Base-by-base conservation (phyloP, 2,888 invertebrate genomes). In the Unio delphinus region DNA sequence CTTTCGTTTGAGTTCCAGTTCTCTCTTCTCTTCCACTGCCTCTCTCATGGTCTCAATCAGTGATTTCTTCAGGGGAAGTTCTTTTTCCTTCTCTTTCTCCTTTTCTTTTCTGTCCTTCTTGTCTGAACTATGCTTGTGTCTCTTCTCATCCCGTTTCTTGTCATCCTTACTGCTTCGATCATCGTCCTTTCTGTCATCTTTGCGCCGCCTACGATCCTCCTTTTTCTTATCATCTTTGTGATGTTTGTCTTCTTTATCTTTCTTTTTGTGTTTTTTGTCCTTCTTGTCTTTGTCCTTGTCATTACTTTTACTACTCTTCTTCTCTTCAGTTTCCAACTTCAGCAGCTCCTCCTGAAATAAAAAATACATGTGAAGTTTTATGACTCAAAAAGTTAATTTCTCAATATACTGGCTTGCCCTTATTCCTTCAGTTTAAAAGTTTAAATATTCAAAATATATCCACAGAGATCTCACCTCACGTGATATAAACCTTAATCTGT, bases 11-110 rank as follows among this genome's bases (percentile, higher is more conserved):
- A 77, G 75, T 61, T 77, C 77, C 55, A 74, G 77, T 55, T 77
- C 75, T 58, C 72, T 55, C 64, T 79, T 80, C 63, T 78, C 64
- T 58, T 79, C 81, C 75, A 77, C 76, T 62, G 73, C 77, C 61
- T 75, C 73, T 45, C 45, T 45, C 45, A 45, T 45, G 15, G 45
- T 61, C 72, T 75, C 45, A 73, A 69, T 68, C 74, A 73, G 62
- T 74, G 75, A 70, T 26, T 68, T 18, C 11, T 76, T 73, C 26
- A 77, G 72, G 20, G 78, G 76, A 17, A 74, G 67, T 61, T 75
- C 71, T 63, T 75, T 75, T 45, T 75, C 72, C 55, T 75, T 68
- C 57, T 75, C 73, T 30, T 54, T 55, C 18, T 76, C 71, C 62
- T 70, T 73, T 57, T 72, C 61, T n/a, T 65, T 68, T 18, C 75